A percentile compares a stretch with the other conserved stretches of the same genome.
These are phyloP conservation scores for Scortum barcoo DNA, from an alignment of 2,113 vertebrate genomes.

Conservation along the genomic window DNA sequence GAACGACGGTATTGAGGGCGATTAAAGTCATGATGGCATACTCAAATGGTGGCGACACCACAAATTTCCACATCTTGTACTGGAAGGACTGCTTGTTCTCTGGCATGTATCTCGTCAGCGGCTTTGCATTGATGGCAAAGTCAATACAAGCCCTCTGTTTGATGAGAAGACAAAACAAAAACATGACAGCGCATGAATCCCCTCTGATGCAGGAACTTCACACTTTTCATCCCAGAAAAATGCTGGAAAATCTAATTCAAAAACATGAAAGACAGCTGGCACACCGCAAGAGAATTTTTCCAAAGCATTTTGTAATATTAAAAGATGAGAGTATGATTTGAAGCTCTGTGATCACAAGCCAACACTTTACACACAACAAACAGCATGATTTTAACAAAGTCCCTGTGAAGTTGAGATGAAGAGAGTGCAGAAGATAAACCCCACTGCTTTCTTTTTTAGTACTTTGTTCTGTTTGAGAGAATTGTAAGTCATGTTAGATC, in stretches of 20 bases:
- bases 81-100: constrained; percentile 96
- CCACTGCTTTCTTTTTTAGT: constrained; percentile 2
- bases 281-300: neutral
- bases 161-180: constrained; percentile 40
- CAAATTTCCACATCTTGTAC: constrained; percentile 99
- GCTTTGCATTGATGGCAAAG: constrained; percentile 97
- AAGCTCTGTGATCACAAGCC: constrained; percentile 44
- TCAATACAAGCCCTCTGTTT: constrained; percentile 97
- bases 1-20: constrained; percentile 96
- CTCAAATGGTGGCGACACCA: constrained; percentile 97
- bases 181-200: neutral
- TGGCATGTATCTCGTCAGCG: constrained; percentile 97
- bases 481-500: constrained; percentile 10
- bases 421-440: neutral
- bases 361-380: constrained; percentile 32
- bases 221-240: neutral
- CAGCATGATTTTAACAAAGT: constrained; percentile 26
- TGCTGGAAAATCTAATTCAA: constrained; percentile 1
- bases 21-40: constrained; percentile 99
- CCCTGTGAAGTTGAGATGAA: constrained; percentile 47
- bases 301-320: constrained; percentile 23
- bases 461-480: constrained; percentile 24
- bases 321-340: constrained; percentile 34
- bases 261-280: constrained; percentile 27
- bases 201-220: neutral